A percentile compares a stretch with the other conserved stretches of the same genome.
Conservation (phyloP, 53 echinoderm and acorn worm genomes). For the Antedon mediterranea region DNA sequence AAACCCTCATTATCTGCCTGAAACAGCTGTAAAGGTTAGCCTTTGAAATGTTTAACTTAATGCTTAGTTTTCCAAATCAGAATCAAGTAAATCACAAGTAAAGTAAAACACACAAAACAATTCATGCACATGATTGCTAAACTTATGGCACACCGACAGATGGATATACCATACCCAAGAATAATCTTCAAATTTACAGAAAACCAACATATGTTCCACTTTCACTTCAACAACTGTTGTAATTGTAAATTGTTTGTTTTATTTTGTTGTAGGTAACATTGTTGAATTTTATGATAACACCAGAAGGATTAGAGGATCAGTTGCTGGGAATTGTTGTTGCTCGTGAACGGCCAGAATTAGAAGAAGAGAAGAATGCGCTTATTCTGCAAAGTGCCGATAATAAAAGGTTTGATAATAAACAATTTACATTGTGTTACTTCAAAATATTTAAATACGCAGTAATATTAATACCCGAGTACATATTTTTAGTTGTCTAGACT, state of each 20-base stretch:
- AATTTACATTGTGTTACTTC: too few species aligned
- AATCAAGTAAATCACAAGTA: too few species aligned
- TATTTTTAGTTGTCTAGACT: too few species aligned
- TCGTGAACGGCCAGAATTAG: slow-evolving; percentile 84
- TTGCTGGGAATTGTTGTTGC: slow-evolving; percentile 91
- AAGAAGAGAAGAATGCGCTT: slow-evolving; percentile 96
- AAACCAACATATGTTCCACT: neutral
- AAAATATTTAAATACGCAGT: neutral
- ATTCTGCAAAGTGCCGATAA: slow-evolving; percentile 96
- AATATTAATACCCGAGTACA: too few species aligned
- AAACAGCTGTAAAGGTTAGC: slow-evolving; percentile 93
- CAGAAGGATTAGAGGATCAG: slow-evolving; percentile 92
- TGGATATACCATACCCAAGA: too few species aligned
- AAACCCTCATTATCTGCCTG: slow-evolving; percentile 95
- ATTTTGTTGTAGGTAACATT: slow-evolving; percentile 51
- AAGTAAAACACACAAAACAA: too few species aligned
- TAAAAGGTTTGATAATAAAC: slow-evolving; percentile 42
- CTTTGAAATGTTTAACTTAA: neutral
- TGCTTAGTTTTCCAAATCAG: too few species aligned
- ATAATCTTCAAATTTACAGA: neutral
- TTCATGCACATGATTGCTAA: too few species aligned
- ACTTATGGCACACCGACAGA: too few species aligned
- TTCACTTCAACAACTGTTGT: neutral
- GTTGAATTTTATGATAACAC: slow-evolving; percentile 97
- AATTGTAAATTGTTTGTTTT: neutral